Conservation (phyloP, 2,113 vertebrate species). For the Atherinomorus stipes region DNA sequence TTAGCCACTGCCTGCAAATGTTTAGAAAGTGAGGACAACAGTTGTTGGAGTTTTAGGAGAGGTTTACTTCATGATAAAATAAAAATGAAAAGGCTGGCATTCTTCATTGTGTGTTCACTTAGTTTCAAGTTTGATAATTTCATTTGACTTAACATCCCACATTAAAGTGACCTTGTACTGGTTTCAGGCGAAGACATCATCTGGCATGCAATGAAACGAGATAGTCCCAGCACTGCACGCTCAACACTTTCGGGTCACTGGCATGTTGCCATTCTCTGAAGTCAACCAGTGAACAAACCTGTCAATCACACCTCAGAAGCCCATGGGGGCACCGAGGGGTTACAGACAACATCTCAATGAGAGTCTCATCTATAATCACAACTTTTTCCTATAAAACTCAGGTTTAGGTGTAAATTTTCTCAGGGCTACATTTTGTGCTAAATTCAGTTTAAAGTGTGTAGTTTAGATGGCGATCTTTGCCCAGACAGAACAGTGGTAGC, state of each 20-base stretch:
- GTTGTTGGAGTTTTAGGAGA: too few relatives aligned
- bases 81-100: not conserved
- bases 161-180: slow-evolving; percentile 24
- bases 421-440: not conserved
- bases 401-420: not conserved
- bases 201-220: slow-evolving; percentile 11
- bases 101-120: not conserved
- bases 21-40: too few relatives aligned
- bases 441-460: not conserved
- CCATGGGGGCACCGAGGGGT: not conserved
- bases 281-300: slow-evolving; percentile 32
- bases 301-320: slow-evolving; percentile 28
- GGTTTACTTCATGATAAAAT: not conserved
- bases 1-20: too few relatives aligned
- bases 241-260: slow-evolving; percentile 14
- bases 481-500: slow-evolving; percentile 33
- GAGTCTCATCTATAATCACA: not conserved
- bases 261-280: slow-evolving; percentile 31
- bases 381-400: not conserved
- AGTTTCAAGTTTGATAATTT: slow-evolving; percentile 3
- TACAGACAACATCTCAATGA: not conserved
- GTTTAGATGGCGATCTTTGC: slow-evolving; percentile 10
- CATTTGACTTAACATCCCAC: slow-evolving; percentile 14
- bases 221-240: not conserved
- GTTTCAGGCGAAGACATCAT: not conserved